phyloP scores from a whole-genome alignment of 2,113 vertebrate species.

The Onychostruthus taczanowskii region DNA sequence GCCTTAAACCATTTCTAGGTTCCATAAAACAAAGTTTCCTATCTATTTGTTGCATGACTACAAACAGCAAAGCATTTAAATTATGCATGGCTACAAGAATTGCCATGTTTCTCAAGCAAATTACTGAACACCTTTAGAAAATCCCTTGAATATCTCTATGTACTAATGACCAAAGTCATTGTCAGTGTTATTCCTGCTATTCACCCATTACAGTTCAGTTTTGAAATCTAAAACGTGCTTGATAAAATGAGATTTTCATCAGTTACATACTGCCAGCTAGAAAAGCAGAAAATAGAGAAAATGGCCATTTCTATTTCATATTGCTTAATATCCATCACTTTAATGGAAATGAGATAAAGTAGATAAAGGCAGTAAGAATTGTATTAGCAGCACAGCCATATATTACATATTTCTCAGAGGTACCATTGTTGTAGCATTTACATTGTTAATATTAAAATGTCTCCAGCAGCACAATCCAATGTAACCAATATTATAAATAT shows the following conservation, averaged over 20 bases:
- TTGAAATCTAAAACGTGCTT: background rate
- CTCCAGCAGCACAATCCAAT: conserved; percentile 11
- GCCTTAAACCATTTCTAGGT: background rate
- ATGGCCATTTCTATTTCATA: conserved; percentile 47
- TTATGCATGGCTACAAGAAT: background rate
- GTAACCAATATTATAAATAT: conserved; percentile 59
- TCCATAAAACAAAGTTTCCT: background rate
- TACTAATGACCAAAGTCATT: background rate
- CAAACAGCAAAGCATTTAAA: background rate
- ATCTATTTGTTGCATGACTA: background rate
- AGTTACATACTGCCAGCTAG: background rate
- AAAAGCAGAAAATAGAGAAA: conserved; percentile 55
- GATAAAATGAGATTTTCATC: conserved; percentile 29
- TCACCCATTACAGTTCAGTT: background rate
- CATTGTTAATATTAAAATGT: conserved; percentile 55
- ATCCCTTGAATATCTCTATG: background rate
- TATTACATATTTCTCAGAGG: conserved; percentile 54
- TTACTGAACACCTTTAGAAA: background rate
- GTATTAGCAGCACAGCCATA: conserved; percentile 45
- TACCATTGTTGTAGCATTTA: conserved; percentile 47
- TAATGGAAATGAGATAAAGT: conserved; percentile 63
- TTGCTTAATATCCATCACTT: conserved; percentile 58
- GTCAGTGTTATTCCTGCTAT: background rate
- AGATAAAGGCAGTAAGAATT: conserved; percentile 52
- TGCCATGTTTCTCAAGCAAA: background rate